Evolutionary conservation across 2,113 vertebrate species (phyloP), one percentile per base, ranked within the genome.

Genomic region (Phrynosoma platyrhinos): DNA sequence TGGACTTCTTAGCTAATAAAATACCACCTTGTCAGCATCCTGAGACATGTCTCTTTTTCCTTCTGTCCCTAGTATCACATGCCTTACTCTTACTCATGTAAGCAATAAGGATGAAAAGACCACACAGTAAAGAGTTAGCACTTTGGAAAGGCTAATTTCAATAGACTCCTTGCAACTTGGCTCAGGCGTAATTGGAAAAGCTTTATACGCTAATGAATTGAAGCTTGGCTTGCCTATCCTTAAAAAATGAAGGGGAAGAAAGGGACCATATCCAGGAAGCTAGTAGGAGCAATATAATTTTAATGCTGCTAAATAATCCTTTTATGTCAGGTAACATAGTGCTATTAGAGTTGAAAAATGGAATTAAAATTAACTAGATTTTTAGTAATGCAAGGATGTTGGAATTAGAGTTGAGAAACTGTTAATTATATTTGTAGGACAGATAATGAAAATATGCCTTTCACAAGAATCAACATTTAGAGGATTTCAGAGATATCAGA

Each of bases 301-400:
- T 93, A 92, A 95, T 94, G 94, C 93, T 94, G 93, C 92, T 93
- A 96, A 95, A 96, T 94, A 94, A 93, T 90, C 94, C 87, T 66
- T 92, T 93, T 92, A 92, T 88, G 85, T 82, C 83, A 95, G 88
- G 92, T 87, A 95, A 95, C 90, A 94, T 90, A 95, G 89, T 87
- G 93, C 92, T 93, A 85, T 88, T 90, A 84, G 87, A 77, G 87
- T 95, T 90, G 90, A 91, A 92, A 95, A 95, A 95, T 82, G 47
- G 89, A 93, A 91, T 92, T 90, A 93, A 93, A 96, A 96, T 91
- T 89, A 95, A 95, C 89, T 91, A 85, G 81, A 92, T 92, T 93
- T 95, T 95, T 92, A 95, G 92, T 90, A 93, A 93, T 72, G 83
- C 21, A 36, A 91, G 47, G 71, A 90, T 76, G 88, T 93, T 92